phyloP scores from a whole-genome alignment of 2,113 vertebrate genomes.

The Callionymus lyra region DNA sequence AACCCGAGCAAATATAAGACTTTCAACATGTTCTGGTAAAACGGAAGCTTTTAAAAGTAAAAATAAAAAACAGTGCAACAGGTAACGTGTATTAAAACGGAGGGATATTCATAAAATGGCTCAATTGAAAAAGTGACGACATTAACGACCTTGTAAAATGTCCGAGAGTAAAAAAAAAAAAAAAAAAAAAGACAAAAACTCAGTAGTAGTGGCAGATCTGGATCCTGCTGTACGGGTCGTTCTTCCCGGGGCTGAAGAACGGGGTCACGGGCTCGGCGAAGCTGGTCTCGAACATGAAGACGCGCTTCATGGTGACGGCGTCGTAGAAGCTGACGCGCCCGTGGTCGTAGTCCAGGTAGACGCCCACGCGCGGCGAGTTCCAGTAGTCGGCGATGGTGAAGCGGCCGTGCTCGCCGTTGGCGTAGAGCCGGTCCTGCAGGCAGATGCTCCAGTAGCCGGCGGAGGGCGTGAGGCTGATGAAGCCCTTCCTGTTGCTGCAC shows the following conservation, averaged over 20 bases:
- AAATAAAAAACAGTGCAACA: too few species aligned
- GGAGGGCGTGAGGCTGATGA: conserved; percentile 60
- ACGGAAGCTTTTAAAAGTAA: too few species aligned
- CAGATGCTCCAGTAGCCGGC: conserved; percentile 71
- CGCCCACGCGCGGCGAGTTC: conserved; percentile 67
- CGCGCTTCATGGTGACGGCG: conserved; percentile 68
- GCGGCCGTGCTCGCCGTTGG: conserved; percentile 65
- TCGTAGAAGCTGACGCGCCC: conserved; percentile 69
- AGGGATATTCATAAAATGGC: too few species aligned
- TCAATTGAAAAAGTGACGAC: too few species aligned
- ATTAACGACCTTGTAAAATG: too few species aligned
- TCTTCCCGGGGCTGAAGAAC: conserved; percentile 73
- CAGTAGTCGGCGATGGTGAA: conserved; percentile 67
- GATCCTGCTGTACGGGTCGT: conserved; percentile 64
- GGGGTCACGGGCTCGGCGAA: conserved; percentile 65
- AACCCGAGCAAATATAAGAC: too few species aligned
- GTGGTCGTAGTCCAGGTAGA: conserved; percentile 69
- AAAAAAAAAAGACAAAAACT: too few species aligned
- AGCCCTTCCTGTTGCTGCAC: conserved; percentile 71
- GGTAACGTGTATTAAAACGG: too few species aligned
- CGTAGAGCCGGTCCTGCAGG: conserved; percentile 68
- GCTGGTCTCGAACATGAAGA: conserved; percentile 65
- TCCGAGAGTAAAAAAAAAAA: too few species aligned
- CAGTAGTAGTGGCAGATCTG: conserved; percentile 73
- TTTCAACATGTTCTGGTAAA: too few species aligned